Evolutionary conservation across 2,113 vertebrate genomes (phyloP).

Genomic region (Riparia riparia): DNA sequence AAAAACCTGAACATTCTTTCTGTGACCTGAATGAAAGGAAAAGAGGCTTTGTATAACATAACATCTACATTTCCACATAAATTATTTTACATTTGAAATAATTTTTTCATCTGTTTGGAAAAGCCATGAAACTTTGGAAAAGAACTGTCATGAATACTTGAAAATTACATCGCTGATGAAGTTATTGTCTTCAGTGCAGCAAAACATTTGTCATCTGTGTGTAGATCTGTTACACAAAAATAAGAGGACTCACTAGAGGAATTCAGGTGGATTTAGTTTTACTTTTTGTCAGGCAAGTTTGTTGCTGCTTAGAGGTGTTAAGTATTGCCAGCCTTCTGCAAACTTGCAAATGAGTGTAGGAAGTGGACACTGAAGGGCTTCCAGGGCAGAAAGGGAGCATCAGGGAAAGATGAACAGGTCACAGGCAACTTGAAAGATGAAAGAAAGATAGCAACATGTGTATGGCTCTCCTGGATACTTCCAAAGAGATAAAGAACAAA

Average conservation of each 20-base stretch:
- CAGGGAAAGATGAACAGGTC: slow-evolving; percentile 67
- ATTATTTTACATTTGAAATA: neutral
- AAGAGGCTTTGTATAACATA: neutral
- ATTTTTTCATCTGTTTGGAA: neutral
- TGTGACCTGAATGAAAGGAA: neutral
- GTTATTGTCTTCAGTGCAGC: neutral
- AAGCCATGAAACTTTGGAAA: neutral
- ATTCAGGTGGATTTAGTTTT: neutral
- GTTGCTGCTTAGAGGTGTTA: neutral
- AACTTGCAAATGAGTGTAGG: slow-evolving; percentile 61
- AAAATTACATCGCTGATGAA: neutral
- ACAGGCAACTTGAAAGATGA: slow-evolving; percentile 65
- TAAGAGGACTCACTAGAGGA: neutral
- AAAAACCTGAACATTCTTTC: neutral
- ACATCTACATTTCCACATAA: neutral
- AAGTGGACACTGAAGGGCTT: slow-evolving; percentile 61
- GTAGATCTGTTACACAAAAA: neutral
- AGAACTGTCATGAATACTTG: neutral
- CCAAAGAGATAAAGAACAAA: slow-evolving; percentile 58
- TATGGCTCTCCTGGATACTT: neutral
- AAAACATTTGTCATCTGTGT: neutral
- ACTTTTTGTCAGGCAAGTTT: neutral
- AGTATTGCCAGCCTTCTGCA: slow-evolving; percentile 46
- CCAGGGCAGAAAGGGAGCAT: slow-evolving; percentile 13
- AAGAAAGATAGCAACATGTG: slow-evolving; percentile 35